A percentile compares a stretch with the other conserved stretches of the same genome.
Conservation (phyloP, 2,797 vertebrate species). For the Melopsittacus undulatus region DNA sequence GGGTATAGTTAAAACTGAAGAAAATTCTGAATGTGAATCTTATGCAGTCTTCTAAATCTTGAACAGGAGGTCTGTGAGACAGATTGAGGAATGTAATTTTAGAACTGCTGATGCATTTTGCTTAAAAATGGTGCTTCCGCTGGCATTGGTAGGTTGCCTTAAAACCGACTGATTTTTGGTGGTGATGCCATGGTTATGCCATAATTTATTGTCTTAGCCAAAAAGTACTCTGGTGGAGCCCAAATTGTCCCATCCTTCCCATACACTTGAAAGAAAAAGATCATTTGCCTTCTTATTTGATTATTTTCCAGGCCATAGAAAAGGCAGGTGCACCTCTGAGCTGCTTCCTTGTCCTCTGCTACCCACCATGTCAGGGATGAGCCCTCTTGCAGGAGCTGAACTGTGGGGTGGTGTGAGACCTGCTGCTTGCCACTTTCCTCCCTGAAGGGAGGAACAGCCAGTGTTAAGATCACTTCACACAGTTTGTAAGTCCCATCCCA, state of each 20-base stretch:
- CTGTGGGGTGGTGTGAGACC: background rate
- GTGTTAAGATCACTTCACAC: rapidly evolving
- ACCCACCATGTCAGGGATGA: background rate
- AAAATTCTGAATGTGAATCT: background rate
- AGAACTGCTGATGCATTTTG: background rate
- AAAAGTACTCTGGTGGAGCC: background rate
- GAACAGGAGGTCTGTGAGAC: background rate
- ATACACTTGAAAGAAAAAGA: background rate
- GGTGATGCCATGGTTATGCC: background rate
- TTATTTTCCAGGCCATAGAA: background rate
- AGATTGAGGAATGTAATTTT: background rate
- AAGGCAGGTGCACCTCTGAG: background rate
- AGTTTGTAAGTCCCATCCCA: background rate
- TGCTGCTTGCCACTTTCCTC: background rate
- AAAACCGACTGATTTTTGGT: background rate
- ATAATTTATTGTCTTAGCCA: background rate
- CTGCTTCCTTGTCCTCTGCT: background rate
- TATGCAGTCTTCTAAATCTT: background rate
- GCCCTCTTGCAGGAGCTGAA: background rate
- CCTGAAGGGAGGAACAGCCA: background rate
- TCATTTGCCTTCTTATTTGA: background rate
- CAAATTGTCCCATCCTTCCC: background rate
- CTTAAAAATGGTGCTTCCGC: background rate
- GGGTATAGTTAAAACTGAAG: background rate
- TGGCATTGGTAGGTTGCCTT: background rate